These are phyloP conservation scores for Euzetes globulus DNA, from an alignment of 2,888 invertebrate genomes.

Conservation along the genomic window DNA sequence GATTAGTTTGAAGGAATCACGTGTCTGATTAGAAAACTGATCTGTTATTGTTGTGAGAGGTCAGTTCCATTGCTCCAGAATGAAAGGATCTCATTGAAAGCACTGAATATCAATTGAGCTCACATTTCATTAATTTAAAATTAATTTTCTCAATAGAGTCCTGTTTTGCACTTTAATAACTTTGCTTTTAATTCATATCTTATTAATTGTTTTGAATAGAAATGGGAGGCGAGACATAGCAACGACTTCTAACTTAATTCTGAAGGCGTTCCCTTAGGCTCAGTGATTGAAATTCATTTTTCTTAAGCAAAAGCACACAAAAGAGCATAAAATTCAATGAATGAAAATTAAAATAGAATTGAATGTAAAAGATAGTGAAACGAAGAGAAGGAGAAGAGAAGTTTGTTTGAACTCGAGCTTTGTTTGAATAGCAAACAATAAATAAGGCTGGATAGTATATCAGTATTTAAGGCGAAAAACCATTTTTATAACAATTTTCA, in stretches of 20 bases:
- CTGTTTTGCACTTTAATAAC: conserved; percentile 23
- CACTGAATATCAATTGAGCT: background rate
- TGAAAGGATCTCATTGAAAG: background rate
- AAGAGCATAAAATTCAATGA: background rate
- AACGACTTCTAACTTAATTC: background rate
- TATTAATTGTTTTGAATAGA: conserved; percentile 25
- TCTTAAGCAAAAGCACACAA: background rate
- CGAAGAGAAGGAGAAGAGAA: background rate
- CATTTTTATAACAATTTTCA: background rate
- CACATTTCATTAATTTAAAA: conserved; percentile 13
- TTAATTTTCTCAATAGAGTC: conserved; percentile 14
- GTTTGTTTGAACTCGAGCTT: background rate
- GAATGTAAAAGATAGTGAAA: background rate
- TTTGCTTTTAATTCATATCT: conserved; percentile 19
- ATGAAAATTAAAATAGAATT: background rate
- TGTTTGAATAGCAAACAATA: background rate
- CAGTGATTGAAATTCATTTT: conserved; percentile 17
- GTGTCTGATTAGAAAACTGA: too few relatives aligned
- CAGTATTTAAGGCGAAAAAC: background rate
- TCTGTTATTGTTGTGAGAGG: too few relatives aligned
- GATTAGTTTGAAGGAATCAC: too few relatives aligned
- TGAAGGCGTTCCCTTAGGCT: conserved; percentile 11
- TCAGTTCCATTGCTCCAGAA: too few relatives aligned
- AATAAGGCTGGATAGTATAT: conserved; percentile 20
- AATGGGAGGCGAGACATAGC: background rate